Evolutionary conservation across 2,113 vertebrate genomes (phyloP).

Genomic region (Laticauda colubrina): DNA sequence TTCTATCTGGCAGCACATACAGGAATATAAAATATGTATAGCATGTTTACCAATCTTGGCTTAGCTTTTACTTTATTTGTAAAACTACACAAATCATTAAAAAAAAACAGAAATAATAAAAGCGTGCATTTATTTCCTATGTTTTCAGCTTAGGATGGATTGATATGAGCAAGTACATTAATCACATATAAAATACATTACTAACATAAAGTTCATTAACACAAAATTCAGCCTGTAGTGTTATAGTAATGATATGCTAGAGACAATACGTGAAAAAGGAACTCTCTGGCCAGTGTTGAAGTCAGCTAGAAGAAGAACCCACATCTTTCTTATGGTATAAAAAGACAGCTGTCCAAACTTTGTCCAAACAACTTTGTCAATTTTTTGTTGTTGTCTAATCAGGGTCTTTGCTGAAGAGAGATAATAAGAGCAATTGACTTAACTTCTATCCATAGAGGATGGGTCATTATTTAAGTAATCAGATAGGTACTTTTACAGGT

Average conservation of each 20-base stretch:
- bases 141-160: background rate
- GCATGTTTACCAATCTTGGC: background rate
- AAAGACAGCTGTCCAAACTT: no score
- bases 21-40: background rate
- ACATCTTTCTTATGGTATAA: no score
- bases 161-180: background rate
- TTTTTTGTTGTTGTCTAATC: background rate
- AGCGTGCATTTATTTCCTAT: background rate
- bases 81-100: background rate
- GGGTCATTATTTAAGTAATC: background rate
- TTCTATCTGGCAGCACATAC: background rate
- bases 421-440: no score
- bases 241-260: no score
- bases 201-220: background rate
- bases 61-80: background rate
- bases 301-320: no score
- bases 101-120: background rate
- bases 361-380: no score
- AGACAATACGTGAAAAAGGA: no score
- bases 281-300: no score
- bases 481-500: background rate
- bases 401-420: background rate
- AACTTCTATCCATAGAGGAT: background rate
- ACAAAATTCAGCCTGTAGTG: background rate
- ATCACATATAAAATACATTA: background rate